phyloP scores from a whole-genome alignment of 1,140 invertebrate genomes.

The Drosophila hydei region DNA sequence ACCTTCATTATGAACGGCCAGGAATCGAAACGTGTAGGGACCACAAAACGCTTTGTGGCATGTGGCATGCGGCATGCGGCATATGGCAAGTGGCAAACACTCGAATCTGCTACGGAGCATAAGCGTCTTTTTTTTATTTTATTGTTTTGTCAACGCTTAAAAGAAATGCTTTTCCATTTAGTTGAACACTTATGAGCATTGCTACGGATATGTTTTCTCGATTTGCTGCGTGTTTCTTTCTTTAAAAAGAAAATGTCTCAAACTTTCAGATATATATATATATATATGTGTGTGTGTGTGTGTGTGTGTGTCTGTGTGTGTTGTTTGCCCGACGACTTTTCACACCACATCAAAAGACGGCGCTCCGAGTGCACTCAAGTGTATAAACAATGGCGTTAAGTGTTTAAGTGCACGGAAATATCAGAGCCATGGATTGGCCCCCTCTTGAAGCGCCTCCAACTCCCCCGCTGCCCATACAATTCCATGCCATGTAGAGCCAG shows the following conservation, averaged over 20 bases:
- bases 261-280: constrained; percentile 31
- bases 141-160: constrained; percentile 81
- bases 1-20: constrained; percentile 66
- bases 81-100: constrained; percentile 40
- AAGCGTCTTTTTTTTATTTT: constrained; percentile 75
- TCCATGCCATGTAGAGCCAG: not conserved
- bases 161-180: constrained; percentile 82
- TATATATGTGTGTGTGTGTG: constrained; percentile 17
- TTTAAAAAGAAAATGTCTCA: constrained; percentile 56
- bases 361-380: constrained; percentile 77
- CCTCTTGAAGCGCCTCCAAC: not conserved
- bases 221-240: constrained; percentile 39
- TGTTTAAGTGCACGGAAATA: constrained; percentile 82
- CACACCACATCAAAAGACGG: constrained; percentile 77
- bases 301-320: constrained; percentile 45
- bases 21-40: constrained; percentile 62
- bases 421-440: constrained; percentile 54
- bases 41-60: constrained; percentile 30
- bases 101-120: constrained; percentile 59
- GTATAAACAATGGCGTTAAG: constrained; percentile 82
- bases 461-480: not conserved
- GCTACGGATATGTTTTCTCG: constrained; percentile 65
- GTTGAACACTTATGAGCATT: constrained; percentile 79
- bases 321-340: constrained; percentile 68
- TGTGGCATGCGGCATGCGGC: constrained; percentile 6